Percentiles rank a stretch among this genome's conserved stretches.
Conservation (phyloP, 1,140 invertebrate species). For the Bombus confusus region DNA sequence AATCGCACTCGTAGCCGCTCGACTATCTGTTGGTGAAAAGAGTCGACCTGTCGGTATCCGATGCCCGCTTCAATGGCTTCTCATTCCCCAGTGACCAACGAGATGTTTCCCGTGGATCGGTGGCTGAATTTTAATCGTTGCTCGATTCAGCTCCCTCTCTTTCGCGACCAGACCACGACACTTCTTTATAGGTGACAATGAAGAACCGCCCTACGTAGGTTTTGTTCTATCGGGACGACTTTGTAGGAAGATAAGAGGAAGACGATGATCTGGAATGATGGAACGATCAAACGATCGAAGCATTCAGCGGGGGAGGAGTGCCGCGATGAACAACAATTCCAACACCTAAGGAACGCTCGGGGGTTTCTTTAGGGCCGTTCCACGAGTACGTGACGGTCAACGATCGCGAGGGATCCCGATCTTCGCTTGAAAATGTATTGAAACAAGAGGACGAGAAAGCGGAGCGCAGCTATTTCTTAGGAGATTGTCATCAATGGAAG, state of each 20-base stretch:
- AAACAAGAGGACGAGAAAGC: neutral
- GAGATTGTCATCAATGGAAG: neutral
- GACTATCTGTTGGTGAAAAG: constrained; percentile 20
- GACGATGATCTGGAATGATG: neutral
- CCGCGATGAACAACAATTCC: neutral
- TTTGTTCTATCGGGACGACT: too few relatives aligned
- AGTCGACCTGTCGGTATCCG: constrained; percentile 46
- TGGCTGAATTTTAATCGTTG: constrained; percentile 31
- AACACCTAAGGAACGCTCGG: too few relatives aligned
- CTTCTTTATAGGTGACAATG: neutral
- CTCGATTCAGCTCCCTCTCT: neutral
- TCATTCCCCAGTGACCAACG: constrained; percentile 7
- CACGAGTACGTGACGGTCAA: neutral
- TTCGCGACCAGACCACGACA: too few relatives aligned
- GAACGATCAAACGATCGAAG: too few relatives aligned
- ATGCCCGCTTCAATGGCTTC: constrained; percentile 28
- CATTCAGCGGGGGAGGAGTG: neutral
- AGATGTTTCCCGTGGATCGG: neutral
- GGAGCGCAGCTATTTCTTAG: neutral
- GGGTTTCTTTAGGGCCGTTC: neutral
- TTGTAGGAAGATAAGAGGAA: too few relatives aligned
- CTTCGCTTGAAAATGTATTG: neutral
- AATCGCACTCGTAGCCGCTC: constrained; percentile 54
- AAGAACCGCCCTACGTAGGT: neutral
- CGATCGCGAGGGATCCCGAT: neutral